Percentiles rank a stretch among this genome's conserved stretches.
These are phyloP conservation scores for Iguana delicatissima DNA, from an alignment of 2,797 vertebrate species.

Conservation along the genomic window DNA sequence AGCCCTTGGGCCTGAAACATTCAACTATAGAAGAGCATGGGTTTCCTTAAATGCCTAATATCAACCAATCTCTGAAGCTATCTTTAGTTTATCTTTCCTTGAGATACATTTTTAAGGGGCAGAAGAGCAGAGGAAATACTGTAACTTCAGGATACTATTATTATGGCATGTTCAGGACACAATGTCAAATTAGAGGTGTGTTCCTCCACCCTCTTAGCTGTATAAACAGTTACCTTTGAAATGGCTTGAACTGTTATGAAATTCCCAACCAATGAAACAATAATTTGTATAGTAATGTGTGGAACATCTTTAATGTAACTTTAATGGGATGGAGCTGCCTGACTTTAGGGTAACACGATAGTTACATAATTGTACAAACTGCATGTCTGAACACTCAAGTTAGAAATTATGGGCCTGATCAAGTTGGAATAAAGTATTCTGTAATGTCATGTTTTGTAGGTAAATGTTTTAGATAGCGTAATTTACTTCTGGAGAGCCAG, in stretches of 20 bases:
- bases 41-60: slow-evolving; percentile 58
- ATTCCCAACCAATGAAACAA: slow-evolving; percentile 47
- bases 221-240: slow-evolving; percentile 57
- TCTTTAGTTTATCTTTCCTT: slow-evolving; percentile 48
- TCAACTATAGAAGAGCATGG: slow-evolving; percentile 39
- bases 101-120: slow-evolving; percentile 29
- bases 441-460: neutral
- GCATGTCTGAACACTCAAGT: neutral
- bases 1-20: slow-evolving; percentile 45
- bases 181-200: slow-evolving; percentile 31
- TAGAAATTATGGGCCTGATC: neutral
- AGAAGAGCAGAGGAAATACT: slow-evolving; percentile 28
- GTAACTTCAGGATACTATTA: slow-evolving; percentile 49
- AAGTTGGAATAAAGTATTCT: neutral
- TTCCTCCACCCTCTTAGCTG: slow-evolving; percentile 40
- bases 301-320: slow-evolving; percentile 53
- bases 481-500: neutral
- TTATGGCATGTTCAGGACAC: slow-evolving; percentile 61
- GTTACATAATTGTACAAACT: slow-evolving; percentile 51
- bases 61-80: slow-evolving; percentile 39
- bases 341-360: slow-evolving; percentile 50
- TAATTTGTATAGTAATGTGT: slow-evolving; percentile 66
- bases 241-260: slow-evolving; percentile 63
- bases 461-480: neutral
- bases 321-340: slow-evolving; percentile 57